Evolutionary conservation across 2,888 invertebrate species (phyloP).

Genomic region (Caradrina kadenii): DNA sequence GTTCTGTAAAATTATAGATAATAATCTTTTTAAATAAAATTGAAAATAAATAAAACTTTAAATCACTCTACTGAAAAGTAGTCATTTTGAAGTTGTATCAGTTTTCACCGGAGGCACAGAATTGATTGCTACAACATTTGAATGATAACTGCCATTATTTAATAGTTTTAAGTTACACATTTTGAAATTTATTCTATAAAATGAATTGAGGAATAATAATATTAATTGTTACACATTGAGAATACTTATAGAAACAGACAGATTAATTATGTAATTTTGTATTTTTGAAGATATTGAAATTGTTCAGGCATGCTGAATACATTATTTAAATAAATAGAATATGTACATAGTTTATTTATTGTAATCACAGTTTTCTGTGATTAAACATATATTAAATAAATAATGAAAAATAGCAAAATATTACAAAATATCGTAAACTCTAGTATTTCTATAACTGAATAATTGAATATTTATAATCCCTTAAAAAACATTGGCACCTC

Average conservation of each 20-base stretch:
- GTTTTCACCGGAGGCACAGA: no score
- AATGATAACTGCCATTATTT: background rate
- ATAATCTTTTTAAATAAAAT: no score
- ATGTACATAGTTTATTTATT: conserved; percentile 9
- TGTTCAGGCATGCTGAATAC: conserved; percentile 11
- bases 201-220: conserved; percentile 2
- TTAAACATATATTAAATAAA: background rate
- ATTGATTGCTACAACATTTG: conserved; percentile 5
- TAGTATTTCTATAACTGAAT: background rate
- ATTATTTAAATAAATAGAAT: conserved; percentile 5
- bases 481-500: background rate
- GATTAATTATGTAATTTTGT: conserved; percentile 18
- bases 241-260: conserved; percentile 2
- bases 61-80: no score
- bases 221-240: conserved; percentile 3
- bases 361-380: conserved; percentile 27
- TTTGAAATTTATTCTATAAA: conserved; percentile 3
- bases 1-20: no score
- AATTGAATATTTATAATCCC: background rate
- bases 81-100: no score
- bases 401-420: conserved; percentile 1
- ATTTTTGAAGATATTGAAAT: conserved; percentile 15
- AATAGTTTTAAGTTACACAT: background rate
- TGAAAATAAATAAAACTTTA: no score
- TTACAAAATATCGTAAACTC: background rate